Percentiles rank a stretch among this genome's conserved stretches.
phyloP scores from a whole-genome alignment of 2,113 vertebrate genomes.

The Macrotis lagotis region DNA sequence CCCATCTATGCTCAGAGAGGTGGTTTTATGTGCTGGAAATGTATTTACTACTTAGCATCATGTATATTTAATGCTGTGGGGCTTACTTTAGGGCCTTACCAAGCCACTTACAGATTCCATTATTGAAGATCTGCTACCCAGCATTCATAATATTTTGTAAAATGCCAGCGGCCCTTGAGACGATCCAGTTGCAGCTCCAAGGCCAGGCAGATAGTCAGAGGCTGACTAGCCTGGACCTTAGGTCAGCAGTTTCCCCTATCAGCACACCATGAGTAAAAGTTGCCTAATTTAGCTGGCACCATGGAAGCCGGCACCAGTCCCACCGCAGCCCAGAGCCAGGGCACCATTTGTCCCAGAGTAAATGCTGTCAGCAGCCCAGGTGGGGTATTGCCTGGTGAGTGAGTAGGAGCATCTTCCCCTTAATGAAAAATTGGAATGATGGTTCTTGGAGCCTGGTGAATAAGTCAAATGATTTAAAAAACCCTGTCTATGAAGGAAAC shows the following conservation, averaged over 20 bases:
- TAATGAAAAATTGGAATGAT: neutral
- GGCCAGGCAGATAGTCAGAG: slow-evolving; percentile 29
- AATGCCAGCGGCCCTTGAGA: slow-evolving; percentile 48
- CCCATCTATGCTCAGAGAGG: slow-evolving; percentile 30
- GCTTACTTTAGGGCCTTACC: slow-evolving; percentile 55
- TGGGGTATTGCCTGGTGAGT: neutral
- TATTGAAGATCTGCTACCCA: slow-evolving; percentile 48
- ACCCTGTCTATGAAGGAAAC: slow-evolving; percentile 5
- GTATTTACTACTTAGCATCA: slow-evolving; percentile 64
- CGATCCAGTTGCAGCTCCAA: slow-evolving; percentile 52
- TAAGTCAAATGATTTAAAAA: slow-evolving; percentile 43
- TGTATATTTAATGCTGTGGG: slow-evolving; percentile 68
- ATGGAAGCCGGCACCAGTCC: slow-evolving; percentile 65
- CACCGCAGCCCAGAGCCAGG: slow-evolving; percentile 17
- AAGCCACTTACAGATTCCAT: slow-evolving; percentile 65
- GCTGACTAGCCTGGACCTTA: slow-evolving; percentile 68
- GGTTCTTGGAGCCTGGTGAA: neutral
- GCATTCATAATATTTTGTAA: slow-evolving; percentile 45
- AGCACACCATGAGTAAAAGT: slow-evolving; percentile 74
- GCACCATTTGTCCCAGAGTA: neutral
- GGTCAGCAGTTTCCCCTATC: slow-evolving; percentile 73
- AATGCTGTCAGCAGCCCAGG: neutral
- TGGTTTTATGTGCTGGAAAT: slow-evolving; percentile 55
- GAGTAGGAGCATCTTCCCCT: neutral
- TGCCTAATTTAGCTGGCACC: slow-evolving; percentile 60